Percentiles rank a stretch among this genome's conserved stretches.
These are phyloP conservation scores for Aphaenogaster ashmeadi DNA, from an alignment of 1,140 invertebrate species.

Conservation along the genomic window DNA sequence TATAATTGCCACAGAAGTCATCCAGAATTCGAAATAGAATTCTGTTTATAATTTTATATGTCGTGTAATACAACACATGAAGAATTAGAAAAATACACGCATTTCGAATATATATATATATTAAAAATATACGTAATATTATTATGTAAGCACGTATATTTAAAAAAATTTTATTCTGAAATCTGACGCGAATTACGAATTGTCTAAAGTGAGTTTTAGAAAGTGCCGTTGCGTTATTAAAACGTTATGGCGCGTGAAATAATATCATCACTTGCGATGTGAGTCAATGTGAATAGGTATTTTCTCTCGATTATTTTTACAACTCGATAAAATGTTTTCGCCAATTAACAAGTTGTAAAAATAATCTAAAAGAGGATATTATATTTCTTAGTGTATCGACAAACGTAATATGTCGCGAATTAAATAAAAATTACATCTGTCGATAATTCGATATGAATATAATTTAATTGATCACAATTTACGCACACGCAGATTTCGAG, in stretches of 20 bases:
- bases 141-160: not conserved
- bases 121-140: not conserved
- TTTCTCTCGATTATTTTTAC: not conserved
- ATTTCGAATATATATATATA: not conserved
- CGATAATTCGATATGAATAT: slow-evolving; percentile 17
- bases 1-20: not conserved
- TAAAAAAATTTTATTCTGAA: not conserved
- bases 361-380: not conserved
- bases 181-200: not conserved
- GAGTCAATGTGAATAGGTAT: not conserved
- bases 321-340: slow-evolving; percentile 2
- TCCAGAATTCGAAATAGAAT: not conserved
- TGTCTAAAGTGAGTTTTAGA: not conserved
- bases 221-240: not conserved
- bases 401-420: not conserved
- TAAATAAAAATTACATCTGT: slow-evolving; percentile 23
- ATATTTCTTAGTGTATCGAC: slow-evolving; percentile 2
- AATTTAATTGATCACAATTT: slow-evolving; percentile 17
- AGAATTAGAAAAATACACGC: no score
- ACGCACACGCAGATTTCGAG: not conserved
- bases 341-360: not conserved
- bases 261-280: not conserved
- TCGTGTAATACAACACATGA: not conserved
- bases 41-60: not conserved
- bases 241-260: not conserved